Evolutionary conservation across 2,797 vertebrate genomes (phyloP).

Genomic region (Sebastes miniatus): DNA sequence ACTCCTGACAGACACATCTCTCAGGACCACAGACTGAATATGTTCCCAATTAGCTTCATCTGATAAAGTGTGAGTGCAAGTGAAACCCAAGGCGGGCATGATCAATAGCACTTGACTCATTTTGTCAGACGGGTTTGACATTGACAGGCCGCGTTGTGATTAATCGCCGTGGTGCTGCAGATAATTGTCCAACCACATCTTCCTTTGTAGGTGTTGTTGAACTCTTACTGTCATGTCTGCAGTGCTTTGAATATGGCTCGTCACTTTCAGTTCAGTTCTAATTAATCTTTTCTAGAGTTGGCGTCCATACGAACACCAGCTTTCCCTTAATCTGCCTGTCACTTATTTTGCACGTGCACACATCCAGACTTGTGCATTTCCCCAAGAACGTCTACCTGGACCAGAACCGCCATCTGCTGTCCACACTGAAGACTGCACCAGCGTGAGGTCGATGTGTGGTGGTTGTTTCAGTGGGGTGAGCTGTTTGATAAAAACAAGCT

Average conservation of each 20-base stretch:
- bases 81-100: slow-evolving; percentile 72
- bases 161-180: slow-evolving; percentile 59
- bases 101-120: slow-evolving; percentile 77
- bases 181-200: slow-evolving; percentile 75
- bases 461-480: slow-evolving; percentile 52
- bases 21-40: slow-evolving; percentile 72
- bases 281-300: slow-evolving; percentile 52
- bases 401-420: slow-evolving; percentile 72
- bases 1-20: slow-evolving; percentile 79
- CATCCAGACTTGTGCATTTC: neutral
- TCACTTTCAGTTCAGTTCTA: slow-evolving; percentile 44
- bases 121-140: slow-evolving; percentile 69
- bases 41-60: slow-evolving; percentile 82
- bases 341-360: slow-evolving; percentile 21
- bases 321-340: slow-evolving; percentile 45
- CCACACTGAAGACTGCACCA: slow-evolving; percentile 43
- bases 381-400: slow-evolving; percentile 22
- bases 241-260: slow-evolving; percentile 47
- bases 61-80: slow-evolving; percentile 81
- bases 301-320: slow-evolving; percentile 24
- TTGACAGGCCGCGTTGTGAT: slow-evolving; percentile 69
- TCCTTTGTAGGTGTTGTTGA: slow-evolving; percentile 70
- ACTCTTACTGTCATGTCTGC: slow-evolving; percentile 55
- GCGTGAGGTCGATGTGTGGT: slow-evolving; percentile 19
- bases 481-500: slow-evolving; percentile 77